These are phyloP conservation scores for Drosophila nr. perissopoda DNA, from an alignment of 2,888 invertebrate genomes.

Conservation along the genomic window DNA sequence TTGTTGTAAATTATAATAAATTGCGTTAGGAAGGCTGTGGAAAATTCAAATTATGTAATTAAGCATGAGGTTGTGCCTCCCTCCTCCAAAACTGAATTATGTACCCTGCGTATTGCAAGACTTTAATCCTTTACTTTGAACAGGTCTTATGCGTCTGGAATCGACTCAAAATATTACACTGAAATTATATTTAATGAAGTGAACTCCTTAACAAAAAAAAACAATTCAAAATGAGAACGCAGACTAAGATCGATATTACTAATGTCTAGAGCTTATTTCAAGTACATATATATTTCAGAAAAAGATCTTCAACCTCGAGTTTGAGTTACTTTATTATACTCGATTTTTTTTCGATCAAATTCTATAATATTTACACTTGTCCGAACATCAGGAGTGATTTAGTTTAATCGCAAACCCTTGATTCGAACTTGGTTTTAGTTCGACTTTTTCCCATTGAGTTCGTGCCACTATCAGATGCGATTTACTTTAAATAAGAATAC, in stretches of 20 bases:
- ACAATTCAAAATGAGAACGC: not conserved
- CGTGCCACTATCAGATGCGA: not conserved
- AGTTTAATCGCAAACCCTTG: not conserved
- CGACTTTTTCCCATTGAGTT: not conserved
- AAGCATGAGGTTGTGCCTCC: conserved; percentile 32
- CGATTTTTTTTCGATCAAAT: not conserved
- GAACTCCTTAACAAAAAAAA: not conserved
- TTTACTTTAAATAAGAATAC: not conserved
- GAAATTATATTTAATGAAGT: not conserved
- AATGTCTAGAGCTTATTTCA: not conserved
- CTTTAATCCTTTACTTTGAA: conserved; percentile 34
- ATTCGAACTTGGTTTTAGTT: not conserved
- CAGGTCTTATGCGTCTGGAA: not conserved
- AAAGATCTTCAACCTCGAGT: not conserved
- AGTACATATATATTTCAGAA: not conserved
- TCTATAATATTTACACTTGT: not conserved
- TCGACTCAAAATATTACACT: not conserved
- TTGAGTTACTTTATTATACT: not conserved
- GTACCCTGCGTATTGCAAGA: not conserved
- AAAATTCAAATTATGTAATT: conserved; percentile 84
- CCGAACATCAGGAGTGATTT: not conserved
- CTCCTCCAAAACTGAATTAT: not conserved
- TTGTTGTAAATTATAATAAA: conserved; percentile 68
- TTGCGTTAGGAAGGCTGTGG: conserved; percentile 65
- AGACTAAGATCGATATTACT: not conserved